Conservation (phyloP, 2,888 invertebrate genomes). For the Lepidonotus clava region DNA sequence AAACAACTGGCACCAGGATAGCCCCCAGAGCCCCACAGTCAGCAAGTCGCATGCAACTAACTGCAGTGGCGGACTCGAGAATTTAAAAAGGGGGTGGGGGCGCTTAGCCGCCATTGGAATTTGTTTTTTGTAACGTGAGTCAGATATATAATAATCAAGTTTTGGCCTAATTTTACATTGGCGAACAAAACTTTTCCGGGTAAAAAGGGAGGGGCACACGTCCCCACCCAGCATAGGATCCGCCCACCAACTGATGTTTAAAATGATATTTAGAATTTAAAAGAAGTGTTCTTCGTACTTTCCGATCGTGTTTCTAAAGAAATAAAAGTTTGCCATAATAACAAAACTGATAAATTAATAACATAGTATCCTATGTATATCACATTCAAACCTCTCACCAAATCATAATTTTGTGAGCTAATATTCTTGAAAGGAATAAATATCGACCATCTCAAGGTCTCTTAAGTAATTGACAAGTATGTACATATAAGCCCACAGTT, state of each 20-base stretch:
- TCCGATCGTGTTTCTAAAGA: background rate
- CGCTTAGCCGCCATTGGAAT: too few species aligned
- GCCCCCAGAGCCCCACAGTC: too few species aligned
- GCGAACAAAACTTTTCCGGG: too few species aligned
- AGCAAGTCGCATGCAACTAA: too few species aligned
- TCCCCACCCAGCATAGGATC: too few species aligned
- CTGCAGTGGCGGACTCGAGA: too few species aligned
- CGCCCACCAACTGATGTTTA: background rate
- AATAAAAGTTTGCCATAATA: background rate
- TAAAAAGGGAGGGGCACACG: too few species aligned
- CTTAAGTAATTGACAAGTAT: background rate
- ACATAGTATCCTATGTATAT: background rate
- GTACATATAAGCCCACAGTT: background rate
- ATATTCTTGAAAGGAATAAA: background rate
- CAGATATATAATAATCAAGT: background rate
- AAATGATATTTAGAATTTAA: background rate
- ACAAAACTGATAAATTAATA: background rate
- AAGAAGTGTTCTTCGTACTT: background rate
- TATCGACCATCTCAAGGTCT: too few species aligned
- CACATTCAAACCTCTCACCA: background rate
- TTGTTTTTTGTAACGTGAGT: too few species aligned
- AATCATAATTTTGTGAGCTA: background rate
- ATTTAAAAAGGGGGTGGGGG: too few species aligned
- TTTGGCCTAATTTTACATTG: background rate
- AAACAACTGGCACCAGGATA: too few species aligned